These are phyloP conservation scores for Holothuria leucospilota DNA, from an alignment of 53 echinoderm and acorn worm genomes.

Conservation along the genomic window DNA sequence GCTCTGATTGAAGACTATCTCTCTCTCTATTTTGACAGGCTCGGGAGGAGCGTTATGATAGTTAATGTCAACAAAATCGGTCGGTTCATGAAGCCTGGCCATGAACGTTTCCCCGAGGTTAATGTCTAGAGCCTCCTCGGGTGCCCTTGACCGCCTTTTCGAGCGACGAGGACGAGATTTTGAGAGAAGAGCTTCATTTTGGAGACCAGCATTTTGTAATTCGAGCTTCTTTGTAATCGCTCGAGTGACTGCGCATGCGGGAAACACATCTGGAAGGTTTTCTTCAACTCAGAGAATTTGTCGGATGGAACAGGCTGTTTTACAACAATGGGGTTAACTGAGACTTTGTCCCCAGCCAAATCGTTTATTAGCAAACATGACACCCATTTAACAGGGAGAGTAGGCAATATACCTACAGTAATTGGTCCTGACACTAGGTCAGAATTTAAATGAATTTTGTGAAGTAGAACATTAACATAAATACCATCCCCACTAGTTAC, in stretches of 20 bases:
- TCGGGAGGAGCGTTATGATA: no score
- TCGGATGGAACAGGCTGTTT: not conserved
- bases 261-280: constrained; percentile 21
- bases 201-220: no score
- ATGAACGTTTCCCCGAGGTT: no score
- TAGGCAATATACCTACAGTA: constrained; percentile 1
- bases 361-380: constrained; percentile 44
- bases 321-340: constrained; percentile 29
- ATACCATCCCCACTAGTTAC: constrained; percentile 1
- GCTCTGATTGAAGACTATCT: no score
- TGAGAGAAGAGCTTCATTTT: no score
- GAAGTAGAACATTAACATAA: not conserved
- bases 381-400: constrained; percentile 32
- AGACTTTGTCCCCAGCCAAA: constrained; percentile 48
- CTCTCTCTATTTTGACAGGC: no score
- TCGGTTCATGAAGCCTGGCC: no score
- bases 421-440: constrained; percentile 41
- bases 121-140: no score
- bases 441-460: constrained; percentile 16
- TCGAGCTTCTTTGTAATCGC: constrained; percentile 5
- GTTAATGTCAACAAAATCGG: no score
- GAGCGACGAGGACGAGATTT: no score
- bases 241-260: constrained; percentile 42
- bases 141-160: no score
- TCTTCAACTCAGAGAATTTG: not conserved